Evolutionary conservation across 2,888 invertebrate species (phyloP), one percentile per base, ranked within the genome.

Genomic region (Ypsolopha sequella): DNA sequence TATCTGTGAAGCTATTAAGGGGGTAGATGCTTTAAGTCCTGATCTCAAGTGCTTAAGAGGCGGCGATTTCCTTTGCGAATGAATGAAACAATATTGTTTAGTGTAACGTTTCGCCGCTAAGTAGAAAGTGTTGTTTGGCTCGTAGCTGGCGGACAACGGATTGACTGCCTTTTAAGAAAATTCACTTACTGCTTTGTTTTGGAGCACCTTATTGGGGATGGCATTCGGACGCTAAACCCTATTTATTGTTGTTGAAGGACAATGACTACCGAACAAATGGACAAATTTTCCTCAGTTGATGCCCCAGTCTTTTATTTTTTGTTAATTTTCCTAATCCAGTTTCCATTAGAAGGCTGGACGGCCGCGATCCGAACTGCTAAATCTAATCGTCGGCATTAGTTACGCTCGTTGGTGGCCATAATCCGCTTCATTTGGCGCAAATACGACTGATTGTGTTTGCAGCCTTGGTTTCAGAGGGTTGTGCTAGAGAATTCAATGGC

Each of bases 361-460:
- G 61, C 62, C 60, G 64, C 65, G 69, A 73, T 65, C 70, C 79
- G 80, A 74, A 75, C 73, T 70, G 72, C 72, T 68, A 77, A 81
- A 85, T 86, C 85, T 84, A 86, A 84, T 85, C 76, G 81, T 75
- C 71, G 68, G 64, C 71, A 77, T 85, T 85, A 85, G 68, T 74
- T 65, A 75, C 81, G 81, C 73, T 61, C 71, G 63, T 63, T 59
- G 69, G 70, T 70, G 70, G 73, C 67, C 73, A 79, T 80, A 78
- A 68, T 76, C 68, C 80, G 84, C 74, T 80, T 78, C 81, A 78
- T 81, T 85, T 75, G 76, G 73, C 78, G 69, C 67, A 67, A 70
- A 73, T 66, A 69, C 69, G 63, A 64, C 63, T 69, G 66, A 71
- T 67, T 66, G 68, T 61, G 65, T 72, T 69, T 69, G 60, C 61